Percentiles rank a stretch among this genome's conserved stretches.
Conservation (phyloP, 1,140 invertebrate species). For the Hylyphantes graminicola region DNA sequence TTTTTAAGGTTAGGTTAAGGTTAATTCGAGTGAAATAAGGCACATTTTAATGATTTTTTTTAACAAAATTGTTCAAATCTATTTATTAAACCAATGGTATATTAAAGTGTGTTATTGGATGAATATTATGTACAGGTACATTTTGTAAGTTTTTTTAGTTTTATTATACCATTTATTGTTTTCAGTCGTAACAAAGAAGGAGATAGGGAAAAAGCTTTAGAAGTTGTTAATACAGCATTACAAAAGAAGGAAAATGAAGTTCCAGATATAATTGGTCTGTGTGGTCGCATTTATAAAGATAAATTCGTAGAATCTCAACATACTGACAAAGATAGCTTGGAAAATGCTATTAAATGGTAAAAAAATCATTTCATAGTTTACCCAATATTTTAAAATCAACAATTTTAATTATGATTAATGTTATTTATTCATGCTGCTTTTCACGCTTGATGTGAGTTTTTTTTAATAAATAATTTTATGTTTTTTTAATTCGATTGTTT, state of each 20-base stretch:
- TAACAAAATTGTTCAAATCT: too few species aligned
- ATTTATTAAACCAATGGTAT: too few species aligned
- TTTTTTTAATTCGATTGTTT: too few species aligned
- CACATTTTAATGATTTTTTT: too few species aligned
- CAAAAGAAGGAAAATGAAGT: constrained; percentile 93
- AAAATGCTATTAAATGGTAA: constrained; percentile 93
- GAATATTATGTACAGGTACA: too few species aligned
- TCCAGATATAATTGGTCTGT: constrained; percentile 96
- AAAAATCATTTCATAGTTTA: not conserved
- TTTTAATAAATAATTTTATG: not conserved
- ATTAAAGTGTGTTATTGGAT: not conserved
- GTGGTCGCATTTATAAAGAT: constrained; percentile 98
- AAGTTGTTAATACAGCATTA: constrained; percentile 89
- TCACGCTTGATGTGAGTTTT: not conserved
- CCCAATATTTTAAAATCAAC: not conserved
- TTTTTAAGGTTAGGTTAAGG: not conserved
- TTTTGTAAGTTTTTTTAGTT: too few species aligned
- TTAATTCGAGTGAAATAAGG: too few species aligned
- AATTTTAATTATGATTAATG: not conserved
- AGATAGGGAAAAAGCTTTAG: constrained; percentile 92
- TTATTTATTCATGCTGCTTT: not conserved
- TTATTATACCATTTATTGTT: constrained; percentile 2
- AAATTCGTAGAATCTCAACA: constrained; percentile 97
- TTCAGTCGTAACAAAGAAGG: constrained; percentile 89
- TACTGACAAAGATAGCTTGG: constrained; percentile 86